phyloP scores from a whole-genome alignment of 2,888 invertebrate species.

The Lepetodrilus schrolli region DNA sequence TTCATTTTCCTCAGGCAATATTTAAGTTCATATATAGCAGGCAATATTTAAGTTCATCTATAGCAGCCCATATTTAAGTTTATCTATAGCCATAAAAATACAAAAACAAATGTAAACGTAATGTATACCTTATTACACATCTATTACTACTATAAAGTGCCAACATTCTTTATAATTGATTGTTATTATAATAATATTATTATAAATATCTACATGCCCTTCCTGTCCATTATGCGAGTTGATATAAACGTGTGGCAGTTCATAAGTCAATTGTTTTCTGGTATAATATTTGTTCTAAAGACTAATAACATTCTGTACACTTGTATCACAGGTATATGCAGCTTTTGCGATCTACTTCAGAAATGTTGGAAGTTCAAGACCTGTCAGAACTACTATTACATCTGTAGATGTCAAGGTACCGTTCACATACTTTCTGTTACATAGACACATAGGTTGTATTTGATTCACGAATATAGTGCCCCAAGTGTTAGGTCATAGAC shows the following conservation, averaged over 20 bases:
- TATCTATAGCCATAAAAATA: no score
- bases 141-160: neutral
- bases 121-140: neutral
- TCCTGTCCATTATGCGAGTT: no score
- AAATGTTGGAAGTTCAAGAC: neutral
- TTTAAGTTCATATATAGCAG: no score
- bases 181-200: no score
- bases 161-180: neutral
- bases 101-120: neutral
- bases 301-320: neutral
- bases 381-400: neutral
- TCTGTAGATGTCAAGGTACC: neutral
- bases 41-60: no score
- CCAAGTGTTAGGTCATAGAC: no score
- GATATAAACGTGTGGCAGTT: no score
- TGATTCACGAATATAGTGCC: neutral
- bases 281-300: no score
- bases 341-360: constrained; percentile 5
- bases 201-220: no score
- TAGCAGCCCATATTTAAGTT: no score
- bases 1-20: no score
- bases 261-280: no score
- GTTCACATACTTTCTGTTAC: neutral
- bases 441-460: neutral
- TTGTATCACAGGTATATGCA: neutral